phyloP scores from a whole-genome alignment of 2,113 vertebrate species.

The Corvus moneduloides region DNA sequence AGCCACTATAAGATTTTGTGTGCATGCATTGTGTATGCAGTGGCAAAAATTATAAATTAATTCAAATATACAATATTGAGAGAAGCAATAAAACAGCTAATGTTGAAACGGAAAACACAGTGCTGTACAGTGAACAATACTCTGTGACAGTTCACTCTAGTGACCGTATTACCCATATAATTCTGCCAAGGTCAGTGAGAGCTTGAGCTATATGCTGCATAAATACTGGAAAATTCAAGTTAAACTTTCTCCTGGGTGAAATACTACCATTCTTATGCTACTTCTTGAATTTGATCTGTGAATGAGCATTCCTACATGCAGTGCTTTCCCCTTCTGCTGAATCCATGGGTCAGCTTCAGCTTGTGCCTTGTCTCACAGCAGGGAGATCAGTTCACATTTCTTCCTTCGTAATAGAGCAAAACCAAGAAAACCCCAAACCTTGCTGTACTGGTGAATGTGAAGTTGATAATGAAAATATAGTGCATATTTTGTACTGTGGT shows the following conservation, averaged over 20 bases:
- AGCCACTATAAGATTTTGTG: background rate
- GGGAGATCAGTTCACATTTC: fast-evolving
- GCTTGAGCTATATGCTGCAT: background rate
- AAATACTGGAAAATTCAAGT: background rate
- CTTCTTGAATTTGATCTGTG: background rate
- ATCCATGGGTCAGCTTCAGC: background rate
- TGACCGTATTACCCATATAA: background rate
- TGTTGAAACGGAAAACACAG: background rate
- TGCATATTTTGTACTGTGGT: background rate
- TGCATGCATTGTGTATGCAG: background rate
- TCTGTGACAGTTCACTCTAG: background rate
- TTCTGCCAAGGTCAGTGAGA: background rate
- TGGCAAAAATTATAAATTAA: background rate
- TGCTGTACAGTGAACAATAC: background rate
- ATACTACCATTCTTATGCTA: background rate
- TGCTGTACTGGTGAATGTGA: background rate
- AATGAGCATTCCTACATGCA: background rate
- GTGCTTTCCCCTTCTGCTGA: background rate
- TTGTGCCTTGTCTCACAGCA: background rate
- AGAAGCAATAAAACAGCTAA: background rate
- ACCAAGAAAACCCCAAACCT: fast-evolving
- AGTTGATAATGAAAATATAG: background rate
- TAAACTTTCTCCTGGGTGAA: background rate
- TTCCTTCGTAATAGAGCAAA: background rate
- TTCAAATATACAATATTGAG: background rate